Evolutionary conservation across 2,888 invertebrate species (phyloP), one percentile per base, ranked within the genome.

Genomic region (Dolichomitus sp.): DNA sequence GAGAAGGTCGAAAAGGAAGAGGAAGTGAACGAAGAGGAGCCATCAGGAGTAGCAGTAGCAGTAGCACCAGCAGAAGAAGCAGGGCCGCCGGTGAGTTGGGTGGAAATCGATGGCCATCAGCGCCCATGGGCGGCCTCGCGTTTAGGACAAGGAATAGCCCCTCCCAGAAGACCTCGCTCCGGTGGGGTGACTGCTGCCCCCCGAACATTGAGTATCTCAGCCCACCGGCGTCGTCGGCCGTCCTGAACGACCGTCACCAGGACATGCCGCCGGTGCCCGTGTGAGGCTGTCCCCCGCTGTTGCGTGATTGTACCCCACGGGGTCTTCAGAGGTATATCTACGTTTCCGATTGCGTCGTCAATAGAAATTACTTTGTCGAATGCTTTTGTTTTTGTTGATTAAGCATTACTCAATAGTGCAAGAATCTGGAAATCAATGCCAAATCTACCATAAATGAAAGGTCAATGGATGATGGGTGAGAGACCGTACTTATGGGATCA

Each of bases 131-230:
- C 96, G 97, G 98, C 96, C 96, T 98, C 97, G 97, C 97, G 95
- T 98, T 98, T 97, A 98, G 97, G 95, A 98, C 98, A 94, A 97
- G 98, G 95, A 98, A 98, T 95, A 98, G 97, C 96, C 98, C 98
- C 96, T 98, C 98, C 95, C 98, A 98, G 96, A 98, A 98, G 96
- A 98, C 98, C 95, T 98, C 98, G 95, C 97, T 98, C 93, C 97
- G 98, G 95, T 98, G 98, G 98, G 98, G 98, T 94, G 98, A 98
- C 95, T 98, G 98, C 95, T 98, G 98, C 95, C 94, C 93, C 91
- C 91, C 93, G 87, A 93, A 91, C 69, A 83, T 83, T 65, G 69
- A 77, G n/a, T 77, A 80, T 86, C 89, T 90, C 88, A 91, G 91
- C 84, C 91, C 90, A 86, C 91, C 91, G 87, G 89, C 89, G 88